Base-by-base conservation (phyloP, 2,113 vertebrate genomes). In the Hystrix cristata region DNA sequence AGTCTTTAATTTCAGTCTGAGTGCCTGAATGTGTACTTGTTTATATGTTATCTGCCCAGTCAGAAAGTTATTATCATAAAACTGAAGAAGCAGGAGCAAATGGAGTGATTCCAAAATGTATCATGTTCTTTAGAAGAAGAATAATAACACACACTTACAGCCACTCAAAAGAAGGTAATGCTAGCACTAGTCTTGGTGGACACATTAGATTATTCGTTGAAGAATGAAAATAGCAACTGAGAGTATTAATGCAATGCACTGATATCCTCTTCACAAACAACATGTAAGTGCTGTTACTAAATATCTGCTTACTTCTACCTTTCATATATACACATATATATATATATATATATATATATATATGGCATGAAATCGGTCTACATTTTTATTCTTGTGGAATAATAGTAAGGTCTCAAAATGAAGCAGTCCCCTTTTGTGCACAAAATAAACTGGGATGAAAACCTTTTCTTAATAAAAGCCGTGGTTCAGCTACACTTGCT, bases 31-130 rank as follows among this genome's bases (percentile, higher is more conserved):
- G 57, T 74, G 67, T 23, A 15, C 43, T 8, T 27, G 43, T 94
- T 84, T 64, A 78, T 29, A 6, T 46, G 87, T 53, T 86, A 60
- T 81, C 80, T 96, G 79, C 87, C 79, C 74, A 43, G 53, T 67
- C 89, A 86, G 87, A 95, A 93, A 19, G 79, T 38, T 62, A 90
- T 95, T 80, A 87, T 13, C 38, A 31, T 87, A 81, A 67, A 95
- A 51, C 34, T 38, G 51, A 95, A 89, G 79, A 51, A 83, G 80
- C 1, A 69, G 78, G 13, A 65, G 64, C 93, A 96, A 93, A 95
- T 67, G 87, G 79, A 95, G 29, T 92, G 80, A 71, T 87, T 95
- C 71, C n/a, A 80, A 95, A 92, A 90, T 51, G 38, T 31, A 72
- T 78, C 84, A 46, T 1, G 3, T 84, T 87, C 87, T 95, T 90